Base-by-base conservation (phyloP, 2,888 invertebrate genomes). In the Pyrgus malvae region DNA sequence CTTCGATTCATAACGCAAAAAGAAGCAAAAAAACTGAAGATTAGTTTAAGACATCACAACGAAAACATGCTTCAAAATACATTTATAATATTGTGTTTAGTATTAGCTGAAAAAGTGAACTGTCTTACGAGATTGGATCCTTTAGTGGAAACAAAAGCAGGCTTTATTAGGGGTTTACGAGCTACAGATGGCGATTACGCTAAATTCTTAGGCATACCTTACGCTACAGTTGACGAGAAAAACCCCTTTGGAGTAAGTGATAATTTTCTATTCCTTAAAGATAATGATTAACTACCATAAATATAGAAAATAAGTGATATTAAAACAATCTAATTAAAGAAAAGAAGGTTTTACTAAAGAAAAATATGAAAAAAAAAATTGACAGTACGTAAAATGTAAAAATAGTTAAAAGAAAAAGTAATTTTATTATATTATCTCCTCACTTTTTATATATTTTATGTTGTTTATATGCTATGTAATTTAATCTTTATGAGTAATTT, bases 181-280 rank as follows among this genome's bases (percentile, higher is more conserved):
- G 68, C 71, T 16, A 49, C 58, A 14, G 70, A 74, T 56, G 68
- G 73, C 3, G 67, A 70, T 19, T 76, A 75, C 50, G 57, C 56
- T 2, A 74, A 68, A 65, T 78, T 69, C 45, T 38, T 76, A 48
- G 78, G 76, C 0, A 70, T 78, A 46, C 78, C 77, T 0, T 78
- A 67, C 45, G 78, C 63, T 2, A 59, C 59, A 48, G 66, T 76
- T 3, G 63, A 70, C 16, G 50, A 60, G 9, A 31, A 50, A 2
- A 72, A 77, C 56, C 72, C 74, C 9, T 78, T 76, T 55, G 73
- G 72, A 48, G 76, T 78, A 65, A 69, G 72, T 65, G 21, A 16
- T 27, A 25, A 11, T 29, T 29, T 27, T 14, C 7, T 27, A 27
- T n/a, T n/a, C n/a, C n/a, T n/a, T n/a, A n/a, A n/a, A n/a, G n/a